A percentile compares a stretch with the other conserved stretches of the same genome.
Conservation (phyloP, 2,888 invertebrate genomes). For the Julus scanicus region DNA sequence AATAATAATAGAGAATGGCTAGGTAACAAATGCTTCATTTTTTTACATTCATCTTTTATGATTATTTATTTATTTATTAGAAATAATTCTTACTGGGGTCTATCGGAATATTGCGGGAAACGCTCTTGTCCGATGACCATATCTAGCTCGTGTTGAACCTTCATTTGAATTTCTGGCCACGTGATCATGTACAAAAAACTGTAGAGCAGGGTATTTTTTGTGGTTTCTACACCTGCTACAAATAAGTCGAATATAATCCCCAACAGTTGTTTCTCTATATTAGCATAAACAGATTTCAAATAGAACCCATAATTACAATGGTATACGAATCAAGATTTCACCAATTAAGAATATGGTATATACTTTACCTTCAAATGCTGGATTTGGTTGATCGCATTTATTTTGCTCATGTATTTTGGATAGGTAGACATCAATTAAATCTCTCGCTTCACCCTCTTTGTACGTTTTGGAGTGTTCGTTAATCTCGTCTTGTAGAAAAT, state of each 20-base stretch:
- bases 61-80: too few species aligned
- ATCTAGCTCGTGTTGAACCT: neutral
- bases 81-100: neutral
- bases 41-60: too few species aligned
- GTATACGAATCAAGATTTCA: too few species aligned
- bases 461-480: neutral
- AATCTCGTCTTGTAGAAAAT: neutral
- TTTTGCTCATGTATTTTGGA: neutral
- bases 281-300: too few species aligned
- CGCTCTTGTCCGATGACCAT: neutral
- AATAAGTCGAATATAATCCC: neutral
- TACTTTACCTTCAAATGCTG: neutral
- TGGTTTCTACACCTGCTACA: neutral
- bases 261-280: too few species aligned
- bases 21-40: too few species aligned
- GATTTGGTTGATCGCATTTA: neutral
- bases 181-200: neutral
- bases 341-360: too few species aligned
- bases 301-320: too few species aligned
- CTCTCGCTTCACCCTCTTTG: neutral
- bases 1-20: neutral
- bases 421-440: neutral
- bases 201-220: neutral
- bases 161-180: neutral
- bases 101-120: neutral